Conservation (phyloP, 1,140 invertebrate species). For the Aricia agestis region DNA sequence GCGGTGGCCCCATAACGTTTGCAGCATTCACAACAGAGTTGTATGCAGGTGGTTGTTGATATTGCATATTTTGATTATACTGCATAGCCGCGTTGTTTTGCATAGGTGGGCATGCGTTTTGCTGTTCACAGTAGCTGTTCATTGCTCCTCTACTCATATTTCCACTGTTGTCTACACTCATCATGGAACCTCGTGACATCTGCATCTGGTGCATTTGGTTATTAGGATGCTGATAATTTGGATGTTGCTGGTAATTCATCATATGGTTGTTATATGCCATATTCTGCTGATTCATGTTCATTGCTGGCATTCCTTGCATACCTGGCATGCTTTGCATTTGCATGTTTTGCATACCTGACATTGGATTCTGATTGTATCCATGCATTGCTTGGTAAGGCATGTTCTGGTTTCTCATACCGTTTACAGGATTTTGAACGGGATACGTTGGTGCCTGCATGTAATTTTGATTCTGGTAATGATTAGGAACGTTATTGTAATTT, state of each 20-base stretch:
- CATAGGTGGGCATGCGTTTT: conserved; percentile 38
- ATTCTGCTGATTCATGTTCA: conserved; percentile 40
- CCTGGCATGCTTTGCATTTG: conserved; percentile 30
- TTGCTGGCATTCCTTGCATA: conserved; percentile 29
- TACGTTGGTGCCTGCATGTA: conserved; percentile 28
- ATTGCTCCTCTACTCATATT: conserved; percentile 56
- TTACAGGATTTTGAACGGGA: conserved; percentile 50
- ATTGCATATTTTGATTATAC: conserved; percentile 57
- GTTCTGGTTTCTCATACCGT: conserved; percentile 49
- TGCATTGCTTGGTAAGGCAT: conserved; percentile 65
- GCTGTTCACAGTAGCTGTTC: conserved; percentile 55
- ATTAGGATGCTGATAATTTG: conserved; percentile 63
- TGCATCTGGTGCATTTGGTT: conserved; percentile 67
- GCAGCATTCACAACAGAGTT: conserved; percentile 49
- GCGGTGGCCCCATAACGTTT: conserved; percentile 65
- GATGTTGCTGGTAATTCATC: conserved; percentile 69
- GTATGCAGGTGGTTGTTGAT: conserved; percentile 62
- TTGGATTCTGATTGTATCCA: conserved; percentile 41
- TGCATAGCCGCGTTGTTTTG: conserved; percentile 34
- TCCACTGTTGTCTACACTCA: conserved; percentile 67
- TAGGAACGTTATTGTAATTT: conserved; percentile 52
- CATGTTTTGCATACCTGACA: conserved; percentile 26
- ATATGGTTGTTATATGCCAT: conserved; percentile 57
- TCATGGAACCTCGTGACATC: conserved; percentile 61
- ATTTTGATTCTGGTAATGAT: conserved; percentile 61